Evolutionary conservation across 2,888 invertebrate species (phyloP).

Genomic region (Ophioninae sp.): DNA sequence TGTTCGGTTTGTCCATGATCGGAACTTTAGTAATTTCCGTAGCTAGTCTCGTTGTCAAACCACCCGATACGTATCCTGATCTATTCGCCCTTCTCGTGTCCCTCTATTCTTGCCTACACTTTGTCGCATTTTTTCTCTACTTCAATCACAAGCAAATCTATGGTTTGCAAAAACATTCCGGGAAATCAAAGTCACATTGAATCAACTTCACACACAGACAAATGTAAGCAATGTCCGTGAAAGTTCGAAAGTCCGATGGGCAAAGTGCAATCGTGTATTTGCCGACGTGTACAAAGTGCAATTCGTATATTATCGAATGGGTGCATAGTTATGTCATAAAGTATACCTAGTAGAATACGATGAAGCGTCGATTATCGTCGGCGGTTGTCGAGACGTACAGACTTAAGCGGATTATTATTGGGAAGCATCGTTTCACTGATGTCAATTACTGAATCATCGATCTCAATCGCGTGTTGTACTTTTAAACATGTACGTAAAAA

Average conservation of each 20-base stretch:
- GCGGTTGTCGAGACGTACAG: not conserved
- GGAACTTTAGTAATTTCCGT: conserved; percentile 85
- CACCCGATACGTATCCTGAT: conserved; percentile 91
- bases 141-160: conserved; percentile 87
- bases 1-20: conserved; percentile 83
- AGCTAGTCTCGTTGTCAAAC: conserved; percentile 83
- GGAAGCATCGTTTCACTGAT: not conserved
- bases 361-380: not conserved
- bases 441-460: not conserved
- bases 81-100: conserved; percentile 91
- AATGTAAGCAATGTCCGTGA: not conserved
- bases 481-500: not conserved
- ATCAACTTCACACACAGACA: not conserved
- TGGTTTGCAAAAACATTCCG: conserved; percentile 69
- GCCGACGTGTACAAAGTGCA: conserved; percentile 46
- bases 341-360: not conserved
- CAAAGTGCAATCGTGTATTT: conserved; percentile 54
- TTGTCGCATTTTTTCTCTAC: conserved; percentile 88
- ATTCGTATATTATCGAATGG: conserved; percentile 47
- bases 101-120: conserved; percentile 91
- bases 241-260: conserved; percentile 49
- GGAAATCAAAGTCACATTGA: conserved; percentile 51
- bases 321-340: not conserved
- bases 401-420: not conserved
- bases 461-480: not conserved